A percentile compares a stretch with the other conserved stretches of the same genome.
Conservation (phyloP, 1,140 invertebrate species). For the Penaeus vannamei region DNA sequence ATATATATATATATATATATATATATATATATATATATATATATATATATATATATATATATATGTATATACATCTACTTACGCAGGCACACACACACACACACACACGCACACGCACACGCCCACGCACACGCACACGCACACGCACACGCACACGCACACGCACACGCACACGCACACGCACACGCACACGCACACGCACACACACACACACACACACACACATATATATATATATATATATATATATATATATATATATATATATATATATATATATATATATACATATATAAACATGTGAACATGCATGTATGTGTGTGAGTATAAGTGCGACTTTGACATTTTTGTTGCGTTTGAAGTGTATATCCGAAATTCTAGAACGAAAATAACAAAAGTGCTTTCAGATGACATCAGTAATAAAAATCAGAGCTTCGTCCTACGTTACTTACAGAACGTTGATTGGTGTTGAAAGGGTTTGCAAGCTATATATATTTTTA, state of each 20-base stretch:
- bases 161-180: not conserved
- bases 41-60: not conserved
- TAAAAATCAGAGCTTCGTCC: too few species aligned
- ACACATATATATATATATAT: not conserved
- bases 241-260: not conserved
- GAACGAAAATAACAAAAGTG: too few species aligned
- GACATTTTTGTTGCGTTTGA: too few species aligned
- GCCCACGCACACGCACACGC: not conserved
- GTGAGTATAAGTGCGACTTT: not conserved
- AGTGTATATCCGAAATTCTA: too few species aligned
- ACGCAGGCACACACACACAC: too few species aligned
- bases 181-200: not conserved
- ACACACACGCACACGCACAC: not conserved
- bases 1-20: not conserved
- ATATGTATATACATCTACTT: not conserved
- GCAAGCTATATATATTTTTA: too few species aligned
- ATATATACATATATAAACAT: not conserved
- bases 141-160: not conserved
- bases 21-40: not conserved
- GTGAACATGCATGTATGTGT: not conserved
- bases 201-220: not conserved
- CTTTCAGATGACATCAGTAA: too few species aligned
- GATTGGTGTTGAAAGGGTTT: too few species aligned
- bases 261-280: not conserved
- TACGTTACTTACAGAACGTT: too few species aligned